A percentile compares a stretch with the other conserved stretches of the same genome.
Evolutionary conservation across 2,888 invertebrate species (phyloP).

Genomic region (Athrips mouffetella): DNA sequence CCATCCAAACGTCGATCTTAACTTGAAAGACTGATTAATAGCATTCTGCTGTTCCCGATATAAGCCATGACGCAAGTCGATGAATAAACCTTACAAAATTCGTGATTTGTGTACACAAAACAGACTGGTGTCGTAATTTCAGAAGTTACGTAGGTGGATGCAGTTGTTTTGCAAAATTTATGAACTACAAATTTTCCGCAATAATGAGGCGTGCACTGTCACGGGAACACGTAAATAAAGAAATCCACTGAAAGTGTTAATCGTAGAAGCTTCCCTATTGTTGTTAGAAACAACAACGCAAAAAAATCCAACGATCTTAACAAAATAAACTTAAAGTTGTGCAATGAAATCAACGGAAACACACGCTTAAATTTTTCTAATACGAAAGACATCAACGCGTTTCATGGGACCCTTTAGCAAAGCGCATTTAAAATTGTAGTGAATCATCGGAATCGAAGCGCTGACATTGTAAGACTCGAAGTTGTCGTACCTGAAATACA

Average conservation of each 20-base stretch:
- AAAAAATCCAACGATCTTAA: too few relatives aligned
- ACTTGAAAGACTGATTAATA: conserved; percentile 42
- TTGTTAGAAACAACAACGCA: too few relatives aligned
- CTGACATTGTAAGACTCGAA: conserved; percentile 10
- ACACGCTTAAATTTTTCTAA: not conserved
- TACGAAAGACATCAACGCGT: conserved; percentile 4
- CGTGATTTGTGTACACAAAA: conserved; percentile 27
- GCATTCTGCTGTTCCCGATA: conserved; percentile 41
- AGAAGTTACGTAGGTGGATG: conserved; percentile 19
- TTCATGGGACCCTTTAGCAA: not conserved
- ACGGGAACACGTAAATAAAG: not conserved
- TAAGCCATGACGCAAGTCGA: conserved; percentile 49
- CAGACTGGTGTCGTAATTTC: conserved; percentile 25
- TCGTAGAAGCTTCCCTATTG: too few relatives aligned
- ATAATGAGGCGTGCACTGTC: not conserved
- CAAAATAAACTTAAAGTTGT: too few relatives aligned
- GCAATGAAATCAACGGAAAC: too few relatives aligned
- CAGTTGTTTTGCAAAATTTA: conserved; percentile 14
- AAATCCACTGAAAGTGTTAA: not conserved
- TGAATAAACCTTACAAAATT: conserved; percentile 31
- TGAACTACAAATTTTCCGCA: not conserved
- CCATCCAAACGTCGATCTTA: conserved; percentile 36
- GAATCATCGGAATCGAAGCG: not conserved
- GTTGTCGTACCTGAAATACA: conserved; percentile 20
- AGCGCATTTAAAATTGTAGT: not conserved